Percentiles rank a stretch among this genome's conserved stretches.
Evolutionary conservation across 2,797 vertebrate genomes (phyloP).

Genomic region (Arctocebus calabarensis): DNA sequence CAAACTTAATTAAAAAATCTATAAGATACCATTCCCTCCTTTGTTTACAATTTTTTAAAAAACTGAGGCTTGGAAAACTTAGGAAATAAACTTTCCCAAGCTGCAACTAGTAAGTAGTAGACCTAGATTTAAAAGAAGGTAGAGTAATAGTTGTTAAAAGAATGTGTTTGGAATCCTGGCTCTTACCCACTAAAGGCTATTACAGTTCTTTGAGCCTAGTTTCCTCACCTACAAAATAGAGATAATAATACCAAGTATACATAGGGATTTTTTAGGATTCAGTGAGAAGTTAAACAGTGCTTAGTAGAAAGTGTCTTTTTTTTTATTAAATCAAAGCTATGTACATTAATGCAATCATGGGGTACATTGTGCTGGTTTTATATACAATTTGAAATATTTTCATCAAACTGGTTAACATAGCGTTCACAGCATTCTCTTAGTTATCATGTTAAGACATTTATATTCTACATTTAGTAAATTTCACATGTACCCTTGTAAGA

Average conservation of each 20-base stretch:
- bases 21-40: neutral
- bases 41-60: constrained; percentile 38
- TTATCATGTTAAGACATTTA: too few relatives aligned
- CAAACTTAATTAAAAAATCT: constrained; percentile 49
- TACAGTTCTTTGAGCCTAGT: constrained; percentile 19
- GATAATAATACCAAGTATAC: neutral
- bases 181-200: neutral
- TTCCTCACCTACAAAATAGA: constrained; percentile 21
- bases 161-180: neutral
- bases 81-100: constrained; percentile 4
- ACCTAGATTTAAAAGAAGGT: neutral
- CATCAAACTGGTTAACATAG: too few relatives aligned
- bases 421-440: too few relatives aligned
- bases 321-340: too few relatives aligned
- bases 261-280: constrained; percentile 47
- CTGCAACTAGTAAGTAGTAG: neutral
- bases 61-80: neutral
- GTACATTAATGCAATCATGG: too few relatives aligned
- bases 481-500: too few relatives aligned
- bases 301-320: neutral
- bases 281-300: constrained; percentile 47
- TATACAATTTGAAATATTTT: too few relatives aligned
- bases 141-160: constrained; percentile 1
- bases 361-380: too few relatives aligned
- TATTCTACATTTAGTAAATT: too few relatives aligned